Conservation (phyloP, 1,140 invertebrate species). For the Trachymyrmex septentrionalis region DNA sequence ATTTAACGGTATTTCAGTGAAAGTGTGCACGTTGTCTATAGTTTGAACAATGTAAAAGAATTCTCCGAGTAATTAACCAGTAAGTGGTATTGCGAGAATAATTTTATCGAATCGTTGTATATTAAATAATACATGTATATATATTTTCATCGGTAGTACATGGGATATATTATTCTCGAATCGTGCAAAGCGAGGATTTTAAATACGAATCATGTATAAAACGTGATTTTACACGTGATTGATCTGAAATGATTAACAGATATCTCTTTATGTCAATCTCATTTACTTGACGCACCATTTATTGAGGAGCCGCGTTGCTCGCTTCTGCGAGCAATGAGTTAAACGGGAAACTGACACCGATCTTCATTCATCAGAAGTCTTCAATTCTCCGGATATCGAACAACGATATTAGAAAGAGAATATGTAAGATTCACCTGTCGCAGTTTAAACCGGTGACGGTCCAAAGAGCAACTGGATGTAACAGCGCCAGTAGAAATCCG, state of each 20-base stretch:
- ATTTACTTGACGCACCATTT: neutral
- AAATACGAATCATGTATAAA: constrained; percentile 15
- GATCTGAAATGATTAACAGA: neutral
- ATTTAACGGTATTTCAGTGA: neutral
- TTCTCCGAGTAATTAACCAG: neutral
- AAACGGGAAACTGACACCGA: neutral
- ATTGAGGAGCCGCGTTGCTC: neutral
- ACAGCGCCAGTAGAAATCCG: constrained; percentile 89
- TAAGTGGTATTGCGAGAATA: neutral
- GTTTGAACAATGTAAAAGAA: constrained; percentile 1
- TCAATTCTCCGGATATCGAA: neutral
- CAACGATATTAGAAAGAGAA: neutral
- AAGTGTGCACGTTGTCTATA: neutral
- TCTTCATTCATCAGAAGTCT: neutral
- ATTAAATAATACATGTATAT: constrained; percentile 1
- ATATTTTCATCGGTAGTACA: constrained; percentile 1
- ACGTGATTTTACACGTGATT: neutral
- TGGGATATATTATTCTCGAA: neutral
- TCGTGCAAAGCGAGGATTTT: neutral
- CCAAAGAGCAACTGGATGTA: constrained; percentile 92
- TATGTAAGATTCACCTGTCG: constrained; percentile 86
- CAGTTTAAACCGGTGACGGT: constrained; percentile 93
- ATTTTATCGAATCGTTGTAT: neutral
- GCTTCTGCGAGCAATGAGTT: neutral
- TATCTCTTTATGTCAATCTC: neutral